Evolutionary conservation across 2,113 vertebrate species (phyloP), one percentile per base, ranked within the genome.

Genomic region (Platysteira castanea): DNA sequence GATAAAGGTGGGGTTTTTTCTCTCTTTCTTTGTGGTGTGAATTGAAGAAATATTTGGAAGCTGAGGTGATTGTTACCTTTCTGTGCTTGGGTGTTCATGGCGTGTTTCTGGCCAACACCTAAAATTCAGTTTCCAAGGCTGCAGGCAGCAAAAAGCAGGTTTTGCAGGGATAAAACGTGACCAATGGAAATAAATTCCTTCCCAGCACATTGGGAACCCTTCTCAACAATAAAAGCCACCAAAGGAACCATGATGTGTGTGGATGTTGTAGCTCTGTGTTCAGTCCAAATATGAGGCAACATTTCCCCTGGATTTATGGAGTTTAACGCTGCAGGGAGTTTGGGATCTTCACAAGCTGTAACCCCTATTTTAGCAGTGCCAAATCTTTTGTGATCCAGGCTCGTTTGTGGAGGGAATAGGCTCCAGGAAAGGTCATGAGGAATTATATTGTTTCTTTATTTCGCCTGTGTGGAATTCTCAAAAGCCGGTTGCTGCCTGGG

Each of bases 361-460:
- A 54, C 31, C 28, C 9, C 10, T 20, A 46, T n/a, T 91, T 68
- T 15, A 60, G 22, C 20, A 11, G 21, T 69, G 73, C 35, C 50
- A 79, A 88, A 46, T 53, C 64, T 74, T 57, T n/a, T 53, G 18
- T 33, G n/a, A 17, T 46, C 46, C 49, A 22, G 15, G 65, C 11
- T n/a, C 2, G 2, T 44, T 68, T 0, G 2, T 39, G 28, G 3
- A 15, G 35, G 42, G 86, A 39, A n/a, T 30, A 10, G 20, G 37
- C 69, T 89, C 15, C 19, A 52, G 70, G 39, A 37, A 49, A 78
- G 39, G 26, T 67, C 63, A 22, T 5, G 33, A 33, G 47, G 35
- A 63, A 52, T 68, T 44, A 8, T 12, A 20, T 26, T 22, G 6
- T 41, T 82, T 31, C 37, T 68, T 89, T 60, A 30, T 50, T 75